Evolutionary conservation across 1,140 invertebrate species (phyloP).

Genomic region (Atopsyche davidsoni): DNA sequence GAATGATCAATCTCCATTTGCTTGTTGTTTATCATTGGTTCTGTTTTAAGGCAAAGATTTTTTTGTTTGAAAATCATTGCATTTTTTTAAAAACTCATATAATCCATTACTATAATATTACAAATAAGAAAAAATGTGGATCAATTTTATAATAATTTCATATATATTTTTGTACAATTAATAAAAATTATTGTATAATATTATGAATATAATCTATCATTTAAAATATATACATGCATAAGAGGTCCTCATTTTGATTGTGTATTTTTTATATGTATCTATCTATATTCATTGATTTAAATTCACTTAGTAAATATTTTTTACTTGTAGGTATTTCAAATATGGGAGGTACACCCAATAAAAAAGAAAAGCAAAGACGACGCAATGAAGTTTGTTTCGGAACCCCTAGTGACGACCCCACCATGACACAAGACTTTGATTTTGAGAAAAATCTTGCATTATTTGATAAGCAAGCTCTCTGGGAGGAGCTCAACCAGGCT

Average conservation of each 20-base stretch:
- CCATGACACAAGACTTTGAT: slow-evolving; percentile 74
- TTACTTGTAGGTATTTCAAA: slow-evolving; percentile 8
- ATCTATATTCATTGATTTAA: background rate
- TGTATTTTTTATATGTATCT: background rate
- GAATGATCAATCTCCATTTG: too few species aligned
- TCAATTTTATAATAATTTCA: too few species aligned
- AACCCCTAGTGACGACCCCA: slow-evolving; percentile 44
- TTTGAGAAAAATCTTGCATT: slow-evolving; percentile 89
- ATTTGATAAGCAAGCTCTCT: slow-evolving; percentile 79
- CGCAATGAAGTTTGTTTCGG: slow-evolving; percentile 51
- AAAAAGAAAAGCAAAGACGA: slow-evolving; percentile 42
- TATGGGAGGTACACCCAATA: slow-evolving; percentile 36
- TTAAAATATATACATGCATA: slow-evolving; percentile 1
- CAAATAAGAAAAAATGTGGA: too few species aligned
- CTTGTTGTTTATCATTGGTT: too few species aligned
- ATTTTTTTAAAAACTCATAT: too few species aligned
- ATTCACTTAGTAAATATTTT: too few species aligned
- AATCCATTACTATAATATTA: too few species aligned
- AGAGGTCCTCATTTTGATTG: too few species aligned
- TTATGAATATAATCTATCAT: background rate
- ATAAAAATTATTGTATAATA: too few species aligned
- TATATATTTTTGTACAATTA: too few species aligned
- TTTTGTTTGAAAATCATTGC: too few species aligned
- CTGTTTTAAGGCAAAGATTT: too few species aligned
- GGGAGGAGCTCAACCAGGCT: slow-evolving; percentile 65